A percentile compares a stretch with the other conserved stretches of the same genome.
These are phyloP conservation scores for Gobiocypris rarus DNA, from an alignment of 2,113 vertebrate genomes.

Conservation along the genomic window DNA sequence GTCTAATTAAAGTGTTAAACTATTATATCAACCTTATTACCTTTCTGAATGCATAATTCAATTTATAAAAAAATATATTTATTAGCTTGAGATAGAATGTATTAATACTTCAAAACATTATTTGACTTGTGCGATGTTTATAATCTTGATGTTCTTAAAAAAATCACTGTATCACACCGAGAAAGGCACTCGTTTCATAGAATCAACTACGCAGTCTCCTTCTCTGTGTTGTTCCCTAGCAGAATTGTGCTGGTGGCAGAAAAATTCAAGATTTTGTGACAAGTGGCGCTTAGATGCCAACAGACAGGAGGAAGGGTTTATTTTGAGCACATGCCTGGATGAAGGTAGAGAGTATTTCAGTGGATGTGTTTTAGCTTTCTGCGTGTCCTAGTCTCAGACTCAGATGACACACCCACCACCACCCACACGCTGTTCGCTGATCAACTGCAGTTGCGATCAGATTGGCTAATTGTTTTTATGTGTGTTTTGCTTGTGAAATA, in stretches of 20 bases:
- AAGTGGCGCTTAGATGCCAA: neutral
- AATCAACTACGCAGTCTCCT: too few relatives aligned
- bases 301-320: neutral
- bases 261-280: neutral
- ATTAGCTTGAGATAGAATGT: neutral
- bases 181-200: neutral
- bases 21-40: neutral
- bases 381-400: neutral
- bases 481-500: too few relatives aligned
- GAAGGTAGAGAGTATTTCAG: conserved; percentile 4
- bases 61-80: neutral
- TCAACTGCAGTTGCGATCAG: neutral
- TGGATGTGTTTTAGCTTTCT: neutral
- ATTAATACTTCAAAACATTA: neutral
- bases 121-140: neutral
- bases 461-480: neutral
- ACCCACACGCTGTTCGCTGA: neutral
- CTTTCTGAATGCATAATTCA: neutral
- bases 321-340: conserved; percentile 18
- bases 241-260: neutral
- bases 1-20: neutral
- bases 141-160: neutral
- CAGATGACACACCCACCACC: neutral
- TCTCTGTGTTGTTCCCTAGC: neutral
- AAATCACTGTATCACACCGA: neutral